A percentile compares a stretch with the other conserved stretches of the same genome.
Conservation (phyloP, 1,140 invertebrate species). For the Pseudobourletiella spinata region DNA sequence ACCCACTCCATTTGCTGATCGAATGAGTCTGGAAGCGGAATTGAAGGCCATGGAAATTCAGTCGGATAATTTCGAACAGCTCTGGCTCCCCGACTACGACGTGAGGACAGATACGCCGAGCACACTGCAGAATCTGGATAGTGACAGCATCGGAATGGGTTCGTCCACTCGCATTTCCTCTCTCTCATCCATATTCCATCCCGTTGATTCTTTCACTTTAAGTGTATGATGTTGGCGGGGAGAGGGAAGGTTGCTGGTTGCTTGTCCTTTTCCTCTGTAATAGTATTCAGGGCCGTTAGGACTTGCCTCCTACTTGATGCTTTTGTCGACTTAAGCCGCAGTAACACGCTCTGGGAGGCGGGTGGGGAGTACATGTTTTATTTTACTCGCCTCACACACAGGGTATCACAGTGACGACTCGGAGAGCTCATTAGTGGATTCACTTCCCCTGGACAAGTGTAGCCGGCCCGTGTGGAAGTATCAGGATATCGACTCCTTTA, state of each 20-base stretch:
- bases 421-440: background rate
- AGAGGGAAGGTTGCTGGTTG: too few relatives aligned
- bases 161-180: background rate
- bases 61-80: background rate
- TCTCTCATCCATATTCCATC: background rate
- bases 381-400: background rate
- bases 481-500: conserved; percentile 63
- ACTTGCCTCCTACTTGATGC: too few relatives aligned
- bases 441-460: background rate
- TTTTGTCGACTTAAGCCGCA: background rate
- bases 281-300: too few relatives aligned
- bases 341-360: too few relatives aligned
- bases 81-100: background rate
- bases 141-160: conserved; percentile 6
- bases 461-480: conserved; percentile 23
- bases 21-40: conserved; percentile 40
- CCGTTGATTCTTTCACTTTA: too few relatives aligned
- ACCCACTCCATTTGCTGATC: conserved; percentile 61
- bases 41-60: conserved; percentile 24
- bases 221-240: too few relatives aligned
- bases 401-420: conserved; percentile 4
- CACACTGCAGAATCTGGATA: conserved; percentile 2
- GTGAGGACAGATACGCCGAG: background rate
- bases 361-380: background rate
- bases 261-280: too few relatives aligned